Conservation (phyloP, 2,797 vertebrate species). For the Poeciliopsis presidionis region DNA sequence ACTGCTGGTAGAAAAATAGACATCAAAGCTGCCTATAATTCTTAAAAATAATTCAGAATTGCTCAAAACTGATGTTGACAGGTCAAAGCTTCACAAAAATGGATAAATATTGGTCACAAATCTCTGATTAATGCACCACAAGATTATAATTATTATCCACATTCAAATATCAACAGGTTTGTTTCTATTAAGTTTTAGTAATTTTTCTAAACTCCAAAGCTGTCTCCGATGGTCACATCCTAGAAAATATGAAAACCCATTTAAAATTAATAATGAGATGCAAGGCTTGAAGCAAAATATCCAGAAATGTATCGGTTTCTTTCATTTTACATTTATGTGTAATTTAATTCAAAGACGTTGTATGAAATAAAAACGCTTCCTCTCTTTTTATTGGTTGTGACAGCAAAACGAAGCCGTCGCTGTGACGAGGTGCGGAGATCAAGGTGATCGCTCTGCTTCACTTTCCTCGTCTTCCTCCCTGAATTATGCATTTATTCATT, state of each 20-base stretch:
- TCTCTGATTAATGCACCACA: not conserved
- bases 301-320: not conserved
- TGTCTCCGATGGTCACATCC: not conserved
- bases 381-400: slow-evolving; percentile 29
- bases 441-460: slow-evolving; percentile 49
- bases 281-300: not conserved
- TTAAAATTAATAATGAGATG: not conserved
- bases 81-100: not conserved
- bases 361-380: slow-evolving; percentile 27
- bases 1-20: not conserved
- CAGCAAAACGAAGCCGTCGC: slow-evolving; percentile 50
- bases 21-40: not conserved
- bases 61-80: not conserved
- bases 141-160: not conserved
- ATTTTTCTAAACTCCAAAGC: not conserved
- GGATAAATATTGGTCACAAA: not conserved
- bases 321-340: not conserved
- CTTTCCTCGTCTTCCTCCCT: slow-evolving; percentile 28
- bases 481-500: slow-evolving; percentile 67
- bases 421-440: slow-evolving; percentile 50
- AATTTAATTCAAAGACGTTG: not conserved
- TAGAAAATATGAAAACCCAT: not conserved
- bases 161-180: not conserved
- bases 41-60: not conserved
- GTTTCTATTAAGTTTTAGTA: not conserved